Evolutionary conservation across 2,113 vertebrate genomes (phyloP).

Genomic region (Heterochromis multidens): DNA sequence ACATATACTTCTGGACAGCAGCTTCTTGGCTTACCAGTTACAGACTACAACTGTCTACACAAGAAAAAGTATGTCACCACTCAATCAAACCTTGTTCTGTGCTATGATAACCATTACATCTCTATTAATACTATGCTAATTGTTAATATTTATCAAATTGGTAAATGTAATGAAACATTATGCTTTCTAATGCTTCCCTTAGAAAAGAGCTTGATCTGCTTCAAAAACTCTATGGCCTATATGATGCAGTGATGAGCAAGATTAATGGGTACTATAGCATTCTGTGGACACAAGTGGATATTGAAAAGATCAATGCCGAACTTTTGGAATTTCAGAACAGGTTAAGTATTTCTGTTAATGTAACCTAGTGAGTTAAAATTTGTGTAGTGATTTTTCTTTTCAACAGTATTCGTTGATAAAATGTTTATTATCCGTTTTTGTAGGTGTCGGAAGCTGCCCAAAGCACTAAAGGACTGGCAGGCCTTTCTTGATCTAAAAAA

Average conservation of each 20-base stretch:
- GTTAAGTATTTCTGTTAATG: slow-evolving; percentile 8
- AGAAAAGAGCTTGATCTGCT: slow-evolving; percentile 79
- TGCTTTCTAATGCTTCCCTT: neutral
- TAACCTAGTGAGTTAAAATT: fast-evolving
- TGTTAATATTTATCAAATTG: neutral
- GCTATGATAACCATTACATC: neutral
- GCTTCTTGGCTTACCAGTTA: slow-evolving; percentile 84
- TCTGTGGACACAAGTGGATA: slow-evolving; percentile 83
- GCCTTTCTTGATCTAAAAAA: slow-evolving; percentile 82
- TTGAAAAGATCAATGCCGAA: slow-evolving; percentile 82
- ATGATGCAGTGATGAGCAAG: slow-evolving; percentile 81
- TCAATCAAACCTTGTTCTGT: neutral
- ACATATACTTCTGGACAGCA: slow-evolving; percentile 82
- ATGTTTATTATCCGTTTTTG: neutral
- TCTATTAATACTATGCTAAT: neutral
- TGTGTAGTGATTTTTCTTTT: neutral
- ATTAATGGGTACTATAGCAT: slow-evolving; percentile 80
- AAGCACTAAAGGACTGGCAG: slow-evolving; percentile 43
- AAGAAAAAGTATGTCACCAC: slow-evolving; percentile 40
- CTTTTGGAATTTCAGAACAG: slow-evolving; percentile 83
- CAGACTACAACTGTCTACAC: slow-evolving; percentile 77
- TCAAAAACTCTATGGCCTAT: slow-evolving; percentile 85
- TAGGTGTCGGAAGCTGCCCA: slow-evolving; percentile 48
- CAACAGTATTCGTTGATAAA: neutral
- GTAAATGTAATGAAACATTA: neutral